Evolutionary conservation across 1,140 invertebrate species (phyloP).

Genomic region (Meloidogyne hapla): DNA sequence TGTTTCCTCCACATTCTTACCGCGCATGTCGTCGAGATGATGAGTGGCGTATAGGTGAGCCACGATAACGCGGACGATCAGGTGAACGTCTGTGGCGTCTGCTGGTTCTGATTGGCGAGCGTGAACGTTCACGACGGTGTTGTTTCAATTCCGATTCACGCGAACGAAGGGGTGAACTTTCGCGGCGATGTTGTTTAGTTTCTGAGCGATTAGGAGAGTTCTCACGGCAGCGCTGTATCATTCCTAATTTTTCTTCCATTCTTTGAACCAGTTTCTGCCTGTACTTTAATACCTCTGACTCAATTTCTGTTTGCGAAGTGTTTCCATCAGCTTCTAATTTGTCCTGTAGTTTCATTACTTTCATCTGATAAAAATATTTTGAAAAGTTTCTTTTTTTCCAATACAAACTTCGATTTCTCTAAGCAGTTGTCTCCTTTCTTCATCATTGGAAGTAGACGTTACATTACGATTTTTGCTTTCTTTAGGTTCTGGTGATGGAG

Average conservation of each 20-base stretch:
- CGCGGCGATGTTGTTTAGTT: neutral
- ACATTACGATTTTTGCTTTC: neutral
- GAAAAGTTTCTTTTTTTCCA: neutral
- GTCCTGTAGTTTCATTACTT: constrained; percentile 59
- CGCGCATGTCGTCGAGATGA: neutral
- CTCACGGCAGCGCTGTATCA: constrained; percentile 6
- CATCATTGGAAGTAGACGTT: constrained; percentile 9
- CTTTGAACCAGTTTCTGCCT: constrained; percentile 44
- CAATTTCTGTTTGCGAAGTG: constrained; percentile 32
- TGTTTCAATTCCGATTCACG: neutral
- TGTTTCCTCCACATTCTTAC: neutral
- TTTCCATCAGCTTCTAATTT: constrained; percentile 52
- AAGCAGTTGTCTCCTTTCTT: constrained; percentile 52
- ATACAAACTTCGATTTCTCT: constrained; percentile 57
- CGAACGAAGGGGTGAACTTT: neutral
- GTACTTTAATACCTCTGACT: constrained; percentile 44
- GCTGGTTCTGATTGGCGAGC: neutral
- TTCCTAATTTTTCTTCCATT: constrained; percentile 51
- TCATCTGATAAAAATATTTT: constrained; percentile 41
- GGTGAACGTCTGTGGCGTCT: neutral
- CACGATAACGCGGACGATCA: neutral
- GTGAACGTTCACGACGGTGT: neutral
- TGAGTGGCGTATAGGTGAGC: neutral
- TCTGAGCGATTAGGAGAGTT: neutral
- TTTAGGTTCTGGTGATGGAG: neutral